Conservation (phyloP, 2,888 invertebrate genomes). For the Dicyrtomina minuta region DNA sequence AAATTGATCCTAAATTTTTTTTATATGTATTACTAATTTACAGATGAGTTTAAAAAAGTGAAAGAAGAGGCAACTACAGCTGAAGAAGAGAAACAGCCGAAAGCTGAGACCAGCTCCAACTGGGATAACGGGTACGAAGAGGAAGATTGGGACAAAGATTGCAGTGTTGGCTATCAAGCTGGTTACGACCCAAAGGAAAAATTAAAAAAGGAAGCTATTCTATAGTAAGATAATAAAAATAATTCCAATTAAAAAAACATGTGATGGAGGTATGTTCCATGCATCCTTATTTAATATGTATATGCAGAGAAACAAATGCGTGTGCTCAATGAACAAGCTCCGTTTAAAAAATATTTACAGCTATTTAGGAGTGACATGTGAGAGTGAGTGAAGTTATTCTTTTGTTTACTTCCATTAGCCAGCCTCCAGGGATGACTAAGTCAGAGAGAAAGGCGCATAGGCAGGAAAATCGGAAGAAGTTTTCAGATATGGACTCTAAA, state of each 20-base stretch:
- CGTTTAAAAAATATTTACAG: too few species aligned
- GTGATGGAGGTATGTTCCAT: too few species aligned
- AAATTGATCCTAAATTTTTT: neutral
- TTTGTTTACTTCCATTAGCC: neutral
- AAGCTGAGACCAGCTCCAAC: neutral
- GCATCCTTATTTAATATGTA: neutral
- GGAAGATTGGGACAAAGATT: slow-evolving; percentile 49
- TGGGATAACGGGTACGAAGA: neutral
- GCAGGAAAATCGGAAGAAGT: neutral
- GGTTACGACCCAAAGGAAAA: slow-evolving; percentile 45
- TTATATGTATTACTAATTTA: too few species aligned
- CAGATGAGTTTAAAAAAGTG: slow-evolving; percentile 6
- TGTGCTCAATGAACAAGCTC: too few species aligned
- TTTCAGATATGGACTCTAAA: neutral
- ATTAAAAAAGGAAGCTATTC: slow-evolving; percentile 31
- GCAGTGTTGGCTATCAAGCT: slow-evolving; percentile 20
- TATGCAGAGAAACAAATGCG: too few species aligned
- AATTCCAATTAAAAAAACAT: neutral
- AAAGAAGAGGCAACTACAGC: neutral
- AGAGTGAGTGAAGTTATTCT: too few species aligned
- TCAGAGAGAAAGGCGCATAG: slow-evolving; percentile 40
- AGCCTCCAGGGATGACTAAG: slow-evolving; percentile 41
- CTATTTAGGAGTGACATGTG: too few species aligned
- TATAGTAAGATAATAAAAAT: slow-evolving; percentile 31
- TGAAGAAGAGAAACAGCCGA: neutral